These are phyloP conservation scores for Achlya flavicornis DNA, from an alignment of 2,888 invertebrate species.

Conservation along the genomic window DNA sequence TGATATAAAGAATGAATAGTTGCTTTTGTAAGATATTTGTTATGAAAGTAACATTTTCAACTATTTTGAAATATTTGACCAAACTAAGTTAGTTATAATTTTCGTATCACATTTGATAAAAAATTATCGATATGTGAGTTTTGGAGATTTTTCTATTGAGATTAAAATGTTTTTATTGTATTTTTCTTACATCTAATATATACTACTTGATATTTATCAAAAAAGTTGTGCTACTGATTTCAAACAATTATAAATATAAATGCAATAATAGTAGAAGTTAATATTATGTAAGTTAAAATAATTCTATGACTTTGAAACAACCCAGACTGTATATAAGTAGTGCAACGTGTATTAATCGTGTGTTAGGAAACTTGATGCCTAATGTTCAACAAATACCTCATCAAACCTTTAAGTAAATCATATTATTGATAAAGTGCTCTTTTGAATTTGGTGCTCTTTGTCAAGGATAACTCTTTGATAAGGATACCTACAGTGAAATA, in stretches of 20 bases:
- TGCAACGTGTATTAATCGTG: background rate
- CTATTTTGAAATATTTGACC: background rate
- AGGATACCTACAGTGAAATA: slow-evolving; percentile 29
- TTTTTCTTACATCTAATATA: slow-evolving; percentile 4
- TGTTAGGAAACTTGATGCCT: slow-evolving; percentile 17
- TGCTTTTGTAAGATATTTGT: background rate
- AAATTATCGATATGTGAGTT: background rate
- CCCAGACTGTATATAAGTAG: background rate
- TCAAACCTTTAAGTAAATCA: slow-evolving; percentile 12
- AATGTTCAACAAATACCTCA: slow-evolving; percentile 35
- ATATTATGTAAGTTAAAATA: background rate
- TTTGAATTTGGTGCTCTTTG: slow-evolving; percentile 34
- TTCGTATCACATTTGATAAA: background rate
- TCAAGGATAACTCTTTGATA: slow-evolving; percentile 34
- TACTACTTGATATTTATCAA: slow-evolving; percentile 5
- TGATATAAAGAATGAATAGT: slow-evolving; percentile 12
- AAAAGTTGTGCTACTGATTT: slow-evolving; percentile 6
- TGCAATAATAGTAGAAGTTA: background rate
- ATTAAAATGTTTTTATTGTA: background rate
- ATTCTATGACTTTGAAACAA: background rate
- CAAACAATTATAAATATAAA: background rate
- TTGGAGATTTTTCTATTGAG: background rate
- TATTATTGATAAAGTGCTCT: slow-evolving; percentile 25
- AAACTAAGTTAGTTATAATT: background rate
- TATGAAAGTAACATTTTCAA: background rate